Evolutionary conservation across 2,888 invertebrate genomes (phyloP), one percentile per base, ranked within the genome.

Genomic region (Danaus chrysippus): DNA sequence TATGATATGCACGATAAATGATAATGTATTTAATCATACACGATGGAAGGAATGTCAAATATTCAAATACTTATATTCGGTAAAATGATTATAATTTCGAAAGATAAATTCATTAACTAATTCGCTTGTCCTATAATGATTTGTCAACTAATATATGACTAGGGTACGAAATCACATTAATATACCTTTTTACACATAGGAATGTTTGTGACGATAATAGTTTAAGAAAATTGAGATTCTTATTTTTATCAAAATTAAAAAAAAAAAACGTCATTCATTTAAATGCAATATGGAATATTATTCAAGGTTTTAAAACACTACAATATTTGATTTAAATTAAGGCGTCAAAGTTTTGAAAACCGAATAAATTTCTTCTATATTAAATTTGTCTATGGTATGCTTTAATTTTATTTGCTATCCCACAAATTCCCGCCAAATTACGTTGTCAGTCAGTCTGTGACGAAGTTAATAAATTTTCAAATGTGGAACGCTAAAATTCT

Each of bases 111-210:
- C 49, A 49, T 46, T 49, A 49, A 17, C 42, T 43, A 52, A 17
- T 43, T 49, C 56, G 56, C 49, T 42, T 54, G 56, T 56, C 43
- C 43, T 55, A 61, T 60, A 42, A 54, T 52, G 53, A 58, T 62
- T 44, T 54, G 56, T 62, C 60, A 61, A 63, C 68, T 71, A 70
- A 69, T 67, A 66, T 68, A 70, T 71, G 71, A 71, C 71, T 71
- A 71, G 71, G 64, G 61, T 63, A 64, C 66, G 65, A 57, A 68
- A 71, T 71, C 68, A 71, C 70, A 59, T 43, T 44, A 64, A 62
- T 41, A 34, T 55, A 56, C 46, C 54, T 23, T 58, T 49, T 17
- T 49, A 49, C n/a, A 49, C n/a, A 10, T 17, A 49, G 15, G 49
- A 49, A 49, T 49, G 49, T 49, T 49, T 49, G 49, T 49, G 49